Percentiles rank a stretch among this genome's conserved stretches.
phyloP scores from a whole-genome alignment of 2,888 invertebrate species.

The Platerodrilus igneus region DNA sequence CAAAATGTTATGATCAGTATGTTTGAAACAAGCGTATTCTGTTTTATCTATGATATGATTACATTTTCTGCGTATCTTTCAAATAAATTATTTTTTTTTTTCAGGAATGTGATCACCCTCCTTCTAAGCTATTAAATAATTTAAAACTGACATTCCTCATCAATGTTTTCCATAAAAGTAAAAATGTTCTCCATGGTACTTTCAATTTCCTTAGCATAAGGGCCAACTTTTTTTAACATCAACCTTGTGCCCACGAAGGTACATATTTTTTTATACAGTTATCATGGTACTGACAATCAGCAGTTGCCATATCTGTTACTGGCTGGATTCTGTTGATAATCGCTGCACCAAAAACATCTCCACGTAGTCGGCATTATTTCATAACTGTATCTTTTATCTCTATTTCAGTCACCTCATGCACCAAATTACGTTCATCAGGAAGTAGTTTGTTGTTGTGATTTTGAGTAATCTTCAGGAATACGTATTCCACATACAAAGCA shows the following conservation, averaged over 20 bases:
- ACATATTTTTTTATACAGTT: constrained; percentile 6
- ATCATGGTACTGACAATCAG: constrained; percentile 9
- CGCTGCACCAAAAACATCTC: constrained; percentile 7
- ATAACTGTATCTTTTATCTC: constrained; percentile 11
- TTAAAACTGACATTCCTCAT: constrained; percentile 8
- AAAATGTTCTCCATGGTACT: constrained; percentile 9
- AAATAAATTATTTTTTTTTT: too few relatives aligned
- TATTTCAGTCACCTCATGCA: constrained; percentile 8
- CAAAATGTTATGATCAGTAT: constrained; percentile 11
- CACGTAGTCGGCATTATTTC: constrained; percentile 9
- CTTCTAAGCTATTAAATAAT: too few relatives aligned
- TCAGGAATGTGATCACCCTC: too few relatives aligned
- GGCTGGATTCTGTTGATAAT: constrained; percentile 8
- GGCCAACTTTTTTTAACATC: constrained; percentile 7
- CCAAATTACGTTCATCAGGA: constrained; percentile 10
- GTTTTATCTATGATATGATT: constrained; percentile 7
- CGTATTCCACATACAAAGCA: constrained; percentile 8
- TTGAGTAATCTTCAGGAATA: constrained; percentile 10
- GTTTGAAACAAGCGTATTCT: constrained; percentile 9
- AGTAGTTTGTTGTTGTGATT: constrained; percentile 10
- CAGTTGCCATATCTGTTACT: constrained; percentile 8
- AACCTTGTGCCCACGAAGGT: constrained; percentile 7
- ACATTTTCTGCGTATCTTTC: too few relatives aligned
- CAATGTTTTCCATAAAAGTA: constrained; percentile 10
- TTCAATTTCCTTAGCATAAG: constrained; percentile 11